Percentiles rank a stretch among this genome's conserved stretches.
Conservation (phyloP, 2,113 vertebrate genomes). For the Erpornis zantholeuca region DNA sequence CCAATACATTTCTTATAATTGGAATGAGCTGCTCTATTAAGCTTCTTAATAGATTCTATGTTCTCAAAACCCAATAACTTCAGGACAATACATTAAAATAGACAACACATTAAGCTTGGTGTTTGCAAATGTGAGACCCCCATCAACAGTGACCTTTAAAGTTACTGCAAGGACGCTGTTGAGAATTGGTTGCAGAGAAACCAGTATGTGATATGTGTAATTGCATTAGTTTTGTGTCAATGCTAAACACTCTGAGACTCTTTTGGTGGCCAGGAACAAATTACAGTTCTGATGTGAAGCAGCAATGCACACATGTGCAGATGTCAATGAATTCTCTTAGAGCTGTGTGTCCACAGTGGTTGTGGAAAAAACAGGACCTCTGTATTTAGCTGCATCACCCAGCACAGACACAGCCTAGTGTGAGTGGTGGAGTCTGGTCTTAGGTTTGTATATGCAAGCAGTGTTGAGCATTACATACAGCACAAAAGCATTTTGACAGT, state of each 20-base stretch:
- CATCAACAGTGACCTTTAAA: conserved; percentile 52
- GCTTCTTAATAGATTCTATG: conserved; percentile 49
- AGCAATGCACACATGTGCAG: not conserved
- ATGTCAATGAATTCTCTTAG: not conserved
- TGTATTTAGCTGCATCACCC: not conserved
- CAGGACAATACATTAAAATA: conserved; percentile 49
- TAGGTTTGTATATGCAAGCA: not conserved
- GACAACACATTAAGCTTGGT: conserved; percentile 43
- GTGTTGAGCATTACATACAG: not conserved
- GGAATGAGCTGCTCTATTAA: conserved; percentile 61
- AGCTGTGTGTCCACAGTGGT: fast-evolving
- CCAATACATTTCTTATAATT: conserved; percentile 53
- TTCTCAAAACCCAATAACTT: conserved; percentile 41
- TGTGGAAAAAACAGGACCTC: not conserved
- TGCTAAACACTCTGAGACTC: not conserved
- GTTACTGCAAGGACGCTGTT: not conserved
- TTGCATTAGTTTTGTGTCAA: not conserved
- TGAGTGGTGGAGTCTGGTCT: not conserved
- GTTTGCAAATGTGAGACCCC: not conserved
- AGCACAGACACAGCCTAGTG: not conserved
- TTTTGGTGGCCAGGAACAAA: not conserved
- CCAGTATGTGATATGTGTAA: not conserved
- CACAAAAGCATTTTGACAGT: not conserved
- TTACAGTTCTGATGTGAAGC: not conserved
- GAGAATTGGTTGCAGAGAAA: not conserved